These are phyloP conservation scores for Chascanopsetta lugubris DNA, from an alignment of 2,113 vertebrate species.

Conservation along the genomic window DNA sequence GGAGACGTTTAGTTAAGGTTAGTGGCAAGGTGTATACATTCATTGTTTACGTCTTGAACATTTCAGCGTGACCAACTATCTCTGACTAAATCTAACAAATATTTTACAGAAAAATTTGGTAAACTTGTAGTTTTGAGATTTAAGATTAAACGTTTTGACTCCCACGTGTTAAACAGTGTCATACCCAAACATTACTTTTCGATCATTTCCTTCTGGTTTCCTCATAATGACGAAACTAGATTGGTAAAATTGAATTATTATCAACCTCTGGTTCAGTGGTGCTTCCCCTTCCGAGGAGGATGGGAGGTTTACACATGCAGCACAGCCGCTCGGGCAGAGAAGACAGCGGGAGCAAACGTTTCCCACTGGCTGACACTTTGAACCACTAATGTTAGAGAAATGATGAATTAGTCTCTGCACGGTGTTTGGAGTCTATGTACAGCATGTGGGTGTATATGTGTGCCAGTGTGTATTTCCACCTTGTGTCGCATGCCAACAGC, in stretches of 20 bases:
- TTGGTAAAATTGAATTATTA: constrained; percentile 11
- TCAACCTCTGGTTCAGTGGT: constrained; percentile 16
- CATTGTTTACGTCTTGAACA: background rate
- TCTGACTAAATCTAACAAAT: no score
- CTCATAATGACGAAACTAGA: constrained; percentile 1
- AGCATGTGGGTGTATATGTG: constrained; percentile 36
- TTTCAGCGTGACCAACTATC: no score
- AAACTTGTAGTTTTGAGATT: background rate
- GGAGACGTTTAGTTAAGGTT: no score
- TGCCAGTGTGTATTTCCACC: constrained; percentile 30
- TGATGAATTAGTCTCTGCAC: constrained; percentile 62
- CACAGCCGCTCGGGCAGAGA: constrained; percentile 47
- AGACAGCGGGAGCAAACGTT: constrained; percentile 60
- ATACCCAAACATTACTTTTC: background rate
- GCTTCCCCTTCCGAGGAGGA: constrained; percentile 16
- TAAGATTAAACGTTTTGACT: background rate
- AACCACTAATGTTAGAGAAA: constrained; percentile 70
- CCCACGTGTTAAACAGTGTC: background rate
- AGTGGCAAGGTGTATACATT: no score
- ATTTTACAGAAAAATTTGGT: no score
- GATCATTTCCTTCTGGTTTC: constrained; percentile 1
- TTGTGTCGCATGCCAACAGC: constrained; percentile 66
- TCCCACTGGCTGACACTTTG: constrained; percentile 67
- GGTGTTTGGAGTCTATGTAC: constrained; percentile 33
- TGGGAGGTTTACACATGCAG: constrained; percentile 29